phyloP scores from a whole-genome alignment of 2,888 invertebrate species.

The Nematopogon swammerdamellus region DNA sequence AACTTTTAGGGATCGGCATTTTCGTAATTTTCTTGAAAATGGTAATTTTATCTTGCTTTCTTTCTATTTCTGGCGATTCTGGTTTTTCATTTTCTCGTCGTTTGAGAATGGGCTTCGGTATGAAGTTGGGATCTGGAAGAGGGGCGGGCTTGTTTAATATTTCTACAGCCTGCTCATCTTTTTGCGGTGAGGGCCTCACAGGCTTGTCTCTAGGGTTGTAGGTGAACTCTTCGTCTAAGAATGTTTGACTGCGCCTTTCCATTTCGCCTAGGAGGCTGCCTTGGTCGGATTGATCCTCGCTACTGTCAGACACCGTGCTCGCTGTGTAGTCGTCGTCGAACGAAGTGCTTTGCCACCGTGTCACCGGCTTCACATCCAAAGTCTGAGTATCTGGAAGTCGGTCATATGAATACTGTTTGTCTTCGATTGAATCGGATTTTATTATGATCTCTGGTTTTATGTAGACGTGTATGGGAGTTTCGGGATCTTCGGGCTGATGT shows the following conservation, averaged over 20 bases:
- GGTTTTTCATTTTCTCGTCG: conserved; percentile 37
- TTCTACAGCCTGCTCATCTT: conserved; percentile 54
- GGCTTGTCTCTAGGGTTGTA: conserved; percentile 64
- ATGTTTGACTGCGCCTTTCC: conserved; percentile 21
- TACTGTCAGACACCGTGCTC: conserved; percentile 54
- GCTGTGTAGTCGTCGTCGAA: conserved; percentile 63
- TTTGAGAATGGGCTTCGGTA: conserved; percentile 79
- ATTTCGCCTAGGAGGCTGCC: conserved; percentile 36
- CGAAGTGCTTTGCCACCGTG: conserved; percentile 46
- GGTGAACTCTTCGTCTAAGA: conserved; percentile 59
- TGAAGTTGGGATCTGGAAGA: conserved; percentile 66
- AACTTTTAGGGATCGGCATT: conserved; percentile 34
- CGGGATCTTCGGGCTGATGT: conserved; percentile 7
- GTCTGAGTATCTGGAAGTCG: conserved; percentile 27
- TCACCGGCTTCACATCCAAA: conserved; percentile 20
- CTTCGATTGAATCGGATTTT: conserved; percentile 33
- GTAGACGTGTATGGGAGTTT: not conserved
- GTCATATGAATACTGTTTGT: conserved; percentile 19
- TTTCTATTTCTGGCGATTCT: conserved; percentile 13
- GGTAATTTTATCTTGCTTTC: conserved; percentile 32
- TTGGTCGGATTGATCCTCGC: conserved; percentile 36
- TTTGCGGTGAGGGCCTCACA: conserved; percentile 24
- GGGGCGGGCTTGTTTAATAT: conserved; percentile 60
- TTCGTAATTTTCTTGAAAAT: conserved; percentile 43
- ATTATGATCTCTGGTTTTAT: conserved; percentile 24